phyloP scores from a whole-genome alignment of 2,113 vertebrate species.

The Naja naja region DNA sequence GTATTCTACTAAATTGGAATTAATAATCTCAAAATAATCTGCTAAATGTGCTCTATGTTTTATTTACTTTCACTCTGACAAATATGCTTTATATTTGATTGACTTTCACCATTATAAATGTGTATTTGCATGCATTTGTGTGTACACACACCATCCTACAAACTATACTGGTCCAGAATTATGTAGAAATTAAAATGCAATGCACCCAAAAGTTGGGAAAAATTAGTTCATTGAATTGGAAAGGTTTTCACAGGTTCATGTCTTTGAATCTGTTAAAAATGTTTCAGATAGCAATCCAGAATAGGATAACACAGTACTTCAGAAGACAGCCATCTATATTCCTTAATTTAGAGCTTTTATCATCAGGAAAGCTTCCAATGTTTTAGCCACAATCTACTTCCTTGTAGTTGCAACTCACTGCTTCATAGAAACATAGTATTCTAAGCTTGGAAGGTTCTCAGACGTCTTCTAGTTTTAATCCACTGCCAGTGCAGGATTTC shows the following conservation, averaged over 20 bases:
- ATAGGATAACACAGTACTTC: neutral
- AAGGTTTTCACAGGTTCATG: neutral
- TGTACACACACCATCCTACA: neutral
- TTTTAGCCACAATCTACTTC: neutral
- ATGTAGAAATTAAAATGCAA: neutral
- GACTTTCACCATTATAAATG: neutral
- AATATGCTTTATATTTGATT: neutral
- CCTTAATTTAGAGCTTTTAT: neutral
- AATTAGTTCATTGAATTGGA: neutral
- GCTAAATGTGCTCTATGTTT: neutral
- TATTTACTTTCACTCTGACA: neutral
- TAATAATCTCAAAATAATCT: neutral
- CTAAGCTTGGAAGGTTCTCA: neutral
- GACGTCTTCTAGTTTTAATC: neutral
- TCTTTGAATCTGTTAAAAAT: neutral
- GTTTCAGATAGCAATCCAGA: neutral
- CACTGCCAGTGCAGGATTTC: neutral
- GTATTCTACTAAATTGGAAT: neutral
- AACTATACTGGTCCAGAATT: neutral
- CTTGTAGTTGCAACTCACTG: neutral
- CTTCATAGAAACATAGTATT: neutral
- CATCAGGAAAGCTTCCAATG: neutral
- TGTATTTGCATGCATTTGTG: neutral
- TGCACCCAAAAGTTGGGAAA: neutral
- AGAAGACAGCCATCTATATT: neutral